Base-by-base conservation (phyloP, 1,140 invertebrate genomes). In the Phthorimaea operculella region DNA sequence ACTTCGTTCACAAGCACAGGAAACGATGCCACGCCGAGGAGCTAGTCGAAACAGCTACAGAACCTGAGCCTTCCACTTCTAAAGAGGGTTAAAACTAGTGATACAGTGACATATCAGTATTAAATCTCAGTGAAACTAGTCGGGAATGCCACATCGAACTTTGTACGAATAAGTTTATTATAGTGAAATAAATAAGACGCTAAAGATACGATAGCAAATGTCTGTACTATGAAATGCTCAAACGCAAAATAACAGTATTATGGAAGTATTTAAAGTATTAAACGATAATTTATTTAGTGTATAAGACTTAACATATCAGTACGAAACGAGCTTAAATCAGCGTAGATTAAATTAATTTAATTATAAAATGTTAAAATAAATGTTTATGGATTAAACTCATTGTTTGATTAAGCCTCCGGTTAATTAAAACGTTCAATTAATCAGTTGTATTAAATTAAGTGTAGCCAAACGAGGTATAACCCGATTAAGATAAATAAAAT, bases 1-100 rank as follows among this genome's bases (percentile, higher is more conserved):
- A 96, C 76, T 96, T 96, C 85, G 95, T 96, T 4, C 95, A 96
- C 74, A 96, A 96, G 69, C 95, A 96, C 80, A 86, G 93, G 18
- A 95, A 95, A 82, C 71, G 93, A 60, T 95, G 93, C 76, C 94
- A 96, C 71, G 90, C 90, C 4, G 89, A 90, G 44, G 90, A 91
- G 61, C 76, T 86, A 51, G 71, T 70, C 12, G 72, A 62, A 52
- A 44, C 52, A 1, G 49, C 33, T 9, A 28, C 48, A 0, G 62
- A 66, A n/a, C 57, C 53, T 17, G 71, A 76, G 49, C 75, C 78
- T 0, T 78, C 73, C 11, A 81, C 80, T 1, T 79, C 76, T 10
- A 54, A 44, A 33, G 64, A 60, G 28, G 45, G 54, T 47, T 47
- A 47, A 47, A 39, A 4, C 36, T n/a, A 28, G 21, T 28, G 21